A percentile compares a stretch with the other conserved stretches of the same genome.
These are phyloP conservation scores for Ficedula albicollis DNA, from an alignment of 2,797 vertebrate genomes.

Conservation along the genomic window DNA sequence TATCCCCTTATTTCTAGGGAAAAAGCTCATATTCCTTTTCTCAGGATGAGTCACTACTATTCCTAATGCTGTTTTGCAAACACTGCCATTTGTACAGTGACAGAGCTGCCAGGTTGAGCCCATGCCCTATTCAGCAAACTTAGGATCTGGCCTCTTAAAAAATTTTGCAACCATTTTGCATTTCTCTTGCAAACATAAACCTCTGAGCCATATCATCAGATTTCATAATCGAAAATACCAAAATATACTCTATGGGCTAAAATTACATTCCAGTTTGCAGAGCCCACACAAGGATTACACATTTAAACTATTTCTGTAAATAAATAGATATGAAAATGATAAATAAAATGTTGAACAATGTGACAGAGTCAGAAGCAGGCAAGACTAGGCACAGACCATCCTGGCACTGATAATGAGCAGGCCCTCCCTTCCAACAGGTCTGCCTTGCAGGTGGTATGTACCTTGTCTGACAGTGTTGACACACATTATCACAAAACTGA, in stretches of 20 bases:
- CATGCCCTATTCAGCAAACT: background rate
- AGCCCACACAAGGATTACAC: background rate
- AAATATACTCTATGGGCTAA: background rate
- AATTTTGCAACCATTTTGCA: background rate
- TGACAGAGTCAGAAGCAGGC: background rate
- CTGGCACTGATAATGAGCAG: background rate
- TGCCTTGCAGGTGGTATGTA: background rate
- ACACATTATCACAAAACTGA: constrained; percentile 27
- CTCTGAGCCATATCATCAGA: background rate
- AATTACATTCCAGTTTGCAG: constrained; percentile 8
- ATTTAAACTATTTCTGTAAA: constrained; percentile 29
- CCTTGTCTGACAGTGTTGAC: constrained; percentile 16
- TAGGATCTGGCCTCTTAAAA: background rate
- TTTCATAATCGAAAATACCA: background rate
- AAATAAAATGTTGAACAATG: constrained; percentile 24
- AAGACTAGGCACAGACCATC: background rate
- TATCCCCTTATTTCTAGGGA: background rate
- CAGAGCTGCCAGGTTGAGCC: background rate
- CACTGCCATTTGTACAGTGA: background rate
- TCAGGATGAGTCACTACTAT: background rate
- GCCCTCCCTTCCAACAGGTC: background rate
- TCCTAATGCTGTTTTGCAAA: background rate
- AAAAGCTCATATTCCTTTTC: background rate
- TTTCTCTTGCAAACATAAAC: background rate
- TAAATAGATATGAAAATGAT: background rate